Evolutionary conservation across 2,797 vertebrate species (phyloP).

Genomic region (Darevskia nairensis): DNA sequence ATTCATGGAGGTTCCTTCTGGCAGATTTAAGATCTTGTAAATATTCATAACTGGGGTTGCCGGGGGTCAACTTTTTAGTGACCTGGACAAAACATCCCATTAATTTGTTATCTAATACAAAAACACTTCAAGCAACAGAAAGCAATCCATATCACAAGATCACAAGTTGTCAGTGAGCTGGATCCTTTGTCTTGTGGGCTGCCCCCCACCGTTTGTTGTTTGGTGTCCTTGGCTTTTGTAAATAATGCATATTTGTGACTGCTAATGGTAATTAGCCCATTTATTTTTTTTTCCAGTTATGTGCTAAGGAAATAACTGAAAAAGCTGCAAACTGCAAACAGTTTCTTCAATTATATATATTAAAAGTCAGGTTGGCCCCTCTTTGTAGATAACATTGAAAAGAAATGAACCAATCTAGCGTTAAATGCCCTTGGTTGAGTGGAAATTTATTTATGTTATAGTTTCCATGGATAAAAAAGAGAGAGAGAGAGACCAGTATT

Average conservation of each 20-base stretch:
- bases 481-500: fast-evolving
- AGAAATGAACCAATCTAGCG: neutral
- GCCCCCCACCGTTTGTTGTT: conserved; percentile 36
- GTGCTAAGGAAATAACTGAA: neutral
- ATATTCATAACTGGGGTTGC: conserved; percentile 75
- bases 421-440: neutral
- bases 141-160: conserved; percentile 47
- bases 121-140: conserved; percentile 71
- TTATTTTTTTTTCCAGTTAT: neutral
- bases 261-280: conserved; percentile 36
- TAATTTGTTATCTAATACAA: conserved; percentile 76
- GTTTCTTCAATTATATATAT: neutral
- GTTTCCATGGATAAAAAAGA: fast-evolving
- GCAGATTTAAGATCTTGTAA: conserved; percentile 76
- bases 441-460: neutral
- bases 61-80: conserved; percentile 76
- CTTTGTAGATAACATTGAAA: neutral
- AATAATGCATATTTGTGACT: conserved; percentile 32
- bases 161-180: conserved; percentile 61
- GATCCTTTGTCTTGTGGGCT: conserved; percentile 63
- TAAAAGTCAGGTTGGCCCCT: fast-evolving
- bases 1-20: conserved; percentile 59
- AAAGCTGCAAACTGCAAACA: neutral
- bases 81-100: conserved; percentile 74
- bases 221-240: conserved; percentile 23